These are phyloP conservation scores for Hydropotes inermis DNA, from an alignment of 2,113 vertebrate species.

Conservation along the genomic window DNA sequence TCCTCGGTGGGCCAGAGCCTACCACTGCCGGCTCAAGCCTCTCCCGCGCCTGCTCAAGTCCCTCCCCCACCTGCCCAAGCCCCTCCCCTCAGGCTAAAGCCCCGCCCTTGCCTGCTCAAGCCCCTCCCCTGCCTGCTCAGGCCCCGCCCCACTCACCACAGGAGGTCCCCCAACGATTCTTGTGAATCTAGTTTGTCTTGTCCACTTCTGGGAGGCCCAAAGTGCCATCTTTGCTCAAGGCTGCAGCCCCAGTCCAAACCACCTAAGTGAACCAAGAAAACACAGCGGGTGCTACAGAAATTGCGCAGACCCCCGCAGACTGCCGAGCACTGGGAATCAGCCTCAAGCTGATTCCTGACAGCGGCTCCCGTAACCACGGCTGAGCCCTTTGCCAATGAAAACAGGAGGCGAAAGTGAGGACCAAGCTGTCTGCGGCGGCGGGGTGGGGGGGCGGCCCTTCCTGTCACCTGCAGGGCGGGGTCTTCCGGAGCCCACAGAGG, in stretches of 20 bases:
- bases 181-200: neutral
- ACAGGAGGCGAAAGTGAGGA: neutral
- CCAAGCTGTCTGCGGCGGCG: neutral
- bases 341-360: accelerated
- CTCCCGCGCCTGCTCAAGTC: neutral
- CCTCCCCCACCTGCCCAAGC: neutral
- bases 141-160: neutral
- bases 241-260: neutral
- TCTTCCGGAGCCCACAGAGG: neutral
- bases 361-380: accelerated
- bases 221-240: neutral
- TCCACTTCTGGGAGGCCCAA: neutral
- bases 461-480: neutral
- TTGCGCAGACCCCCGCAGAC: neutral
- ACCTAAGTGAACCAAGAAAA: neutral
- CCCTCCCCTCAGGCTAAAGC: too few relatives aligned
- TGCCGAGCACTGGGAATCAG: neutral
- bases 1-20: too few relatives aligned
- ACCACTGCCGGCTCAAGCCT: neutral
- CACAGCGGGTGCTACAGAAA: neutral
- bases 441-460: neutral
- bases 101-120: neutral
- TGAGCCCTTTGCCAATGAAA: slow-evolving; percentile 11
- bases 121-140: neutral
- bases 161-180: accelerated